A percentile compares a stretch with the other conserved stretches of the same genome.
Evolutionary conservation across 2,113 vertebrate species (phyloP).

Genomic region (Butorides virescens): DNA sequence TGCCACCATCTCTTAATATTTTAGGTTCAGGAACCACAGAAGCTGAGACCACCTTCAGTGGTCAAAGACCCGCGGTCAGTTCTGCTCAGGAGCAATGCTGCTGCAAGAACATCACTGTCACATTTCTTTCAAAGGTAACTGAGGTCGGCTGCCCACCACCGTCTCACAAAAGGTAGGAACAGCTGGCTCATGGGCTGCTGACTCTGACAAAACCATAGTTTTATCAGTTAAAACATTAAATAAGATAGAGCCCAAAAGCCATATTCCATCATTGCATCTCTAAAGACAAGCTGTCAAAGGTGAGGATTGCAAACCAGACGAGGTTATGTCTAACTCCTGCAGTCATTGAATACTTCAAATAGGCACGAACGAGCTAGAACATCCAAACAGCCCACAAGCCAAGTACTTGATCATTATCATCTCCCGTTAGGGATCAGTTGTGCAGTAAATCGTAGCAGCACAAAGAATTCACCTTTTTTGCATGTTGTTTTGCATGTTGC

Average conservation of each 20-base stretch:
- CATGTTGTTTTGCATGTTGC: not conserved
- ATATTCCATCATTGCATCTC: too few relatives aligned
- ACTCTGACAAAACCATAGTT: not conserved
- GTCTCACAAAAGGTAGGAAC: not conserved
- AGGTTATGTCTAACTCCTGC: not conserved
- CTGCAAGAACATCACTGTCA: not conserved
- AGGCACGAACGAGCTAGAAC: not conserved
- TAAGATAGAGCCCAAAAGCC: not conserved
- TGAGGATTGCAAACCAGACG: rapidly evolving
- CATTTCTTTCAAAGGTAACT: rapidly evolving
- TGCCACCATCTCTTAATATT: not conserved
- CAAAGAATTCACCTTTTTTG: not conserved
- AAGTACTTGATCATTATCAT: rapidly evolving
- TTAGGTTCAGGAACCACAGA: too few relatives aligned
- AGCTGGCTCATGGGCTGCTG: not conserved
- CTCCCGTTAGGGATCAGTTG: not conserved
- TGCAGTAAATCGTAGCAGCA: not conserved
- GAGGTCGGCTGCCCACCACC: not conserved
- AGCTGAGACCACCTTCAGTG: not conserved
- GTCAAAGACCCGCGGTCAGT: not conserved
- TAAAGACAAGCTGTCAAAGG: not conserved
- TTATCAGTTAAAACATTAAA: not conserved
- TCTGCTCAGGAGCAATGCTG: not conserved
- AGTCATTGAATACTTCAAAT: not conserved
- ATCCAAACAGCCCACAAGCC: not conserved